A percentile compares a stretch with the other conserved stretches of the same genome.
Conservation (phyloP, 1,140 invertebrate genomes). For the Pinna nobilis region DNA sequence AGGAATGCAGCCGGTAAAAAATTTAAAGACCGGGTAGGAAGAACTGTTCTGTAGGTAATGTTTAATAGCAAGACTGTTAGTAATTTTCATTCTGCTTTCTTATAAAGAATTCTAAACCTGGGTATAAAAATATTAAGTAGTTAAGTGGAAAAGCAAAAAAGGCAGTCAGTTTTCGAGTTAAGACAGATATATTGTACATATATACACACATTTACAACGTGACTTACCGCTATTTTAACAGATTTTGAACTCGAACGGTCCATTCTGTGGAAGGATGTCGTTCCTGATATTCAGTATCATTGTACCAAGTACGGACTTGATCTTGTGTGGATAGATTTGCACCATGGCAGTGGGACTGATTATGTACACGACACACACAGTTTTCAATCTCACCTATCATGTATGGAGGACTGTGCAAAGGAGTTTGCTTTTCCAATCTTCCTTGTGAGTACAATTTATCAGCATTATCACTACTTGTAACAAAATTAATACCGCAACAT, state of each 20-base stretch:
- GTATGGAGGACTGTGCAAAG: constrained; percentile 19
- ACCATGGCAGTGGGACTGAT: constrained; percentile 32
- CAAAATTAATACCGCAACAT: neutral
- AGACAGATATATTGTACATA: no score
- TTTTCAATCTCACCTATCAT: constrained; percentile 21
- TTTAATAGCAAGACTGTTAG: neutral
- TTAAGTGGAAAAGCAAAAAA: neutral
- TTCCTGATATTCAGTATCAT: constrained; percentile 25
- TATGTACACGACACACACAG: constrained; percentile 23
- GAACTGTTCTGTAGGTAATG: neutral
- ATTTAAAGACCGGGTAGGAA: no score
- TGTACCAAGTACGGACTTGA: constrained; percentile 33
- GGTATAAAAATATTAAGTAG: neutral
- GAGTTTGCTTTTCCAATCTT: constrained; percentile 27
- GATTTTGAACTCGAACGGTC: constrained; percentile 39
- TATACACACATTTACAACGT: no score
- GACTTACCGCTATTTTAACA: neutral
- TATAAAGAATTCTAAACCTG: neutral
- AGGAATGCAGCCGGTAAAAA: no score
- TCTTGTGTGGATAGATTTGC: constrained; percentile 33
- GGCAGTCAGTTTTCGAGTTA: neutral
- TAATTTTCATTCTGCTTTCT: neutral
- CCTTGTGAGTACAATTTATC: constrained; percentile 11
- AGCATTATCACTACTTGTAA: neutral
- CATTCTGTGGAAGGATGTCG: constrained; percentile 25